phyloP scores from a whole-genome alignment of 2,888 invertebrate genomes.

The Phymatocera aterrima region DNA sequence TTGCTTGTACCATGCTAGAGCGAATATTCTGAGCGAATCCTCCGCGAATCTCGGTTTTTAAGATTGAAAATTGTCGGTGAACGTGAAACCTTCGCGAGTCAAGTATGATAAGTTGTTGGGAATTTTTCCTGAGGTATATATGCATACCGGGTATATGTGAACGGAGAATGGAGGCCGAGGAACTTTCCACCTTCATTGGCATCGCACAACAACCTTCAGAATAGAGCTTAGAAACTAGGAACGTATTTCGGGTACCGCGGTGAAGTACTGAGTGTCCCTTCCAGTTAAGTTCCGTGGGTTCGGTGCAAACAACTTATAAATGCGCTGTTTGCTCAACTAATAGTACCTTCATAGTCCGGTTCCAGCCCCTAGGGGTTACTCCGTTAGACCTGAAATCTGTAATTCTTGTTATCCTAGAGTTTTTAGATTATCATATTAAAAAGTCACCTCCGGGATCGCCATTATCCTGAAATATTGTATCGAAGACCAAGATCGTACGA shows the following conservation, averaged over 20 bases:
- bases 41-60: neutral
- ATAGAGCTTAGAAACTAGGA: neutral
- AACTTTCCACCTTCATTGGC: neutral
- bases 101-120: conserved; percentile 20
- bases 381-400: conserved; percentile 14
- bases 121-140: neutral
- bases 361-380: conserved; percentile 6
- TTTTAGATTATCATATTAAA: conserved; percentile 10
- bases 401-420: conserved; percentile 18
- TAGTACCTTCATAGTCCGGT: conserved; percentile 41
- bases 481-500: conserved; percentile 6
- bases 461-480: neutral
- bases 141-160: too few relatives aligned
- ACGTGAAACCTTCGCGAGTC: conserved; percentile 27
- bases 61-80: conserved; percentile 35
- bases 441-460: neutral
- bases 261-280: conserved; percentile 22
- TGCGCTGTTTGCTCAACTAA: conserved; percentile 45
- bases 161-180: neutral
- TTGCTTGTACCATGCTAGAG: conserved; percentile 19
- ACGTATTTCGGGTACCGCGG: neutral
- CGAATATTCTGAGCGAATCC: conserved; percentile 9
- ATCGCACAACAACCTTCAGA: conserved; percentile 17
- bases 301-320: conserved; percentile 41
- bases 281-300: conserved; percentile 25